Conservation (phyloP, 2,888 invertebrate genomes). For the Plusia festucae region DNA sequence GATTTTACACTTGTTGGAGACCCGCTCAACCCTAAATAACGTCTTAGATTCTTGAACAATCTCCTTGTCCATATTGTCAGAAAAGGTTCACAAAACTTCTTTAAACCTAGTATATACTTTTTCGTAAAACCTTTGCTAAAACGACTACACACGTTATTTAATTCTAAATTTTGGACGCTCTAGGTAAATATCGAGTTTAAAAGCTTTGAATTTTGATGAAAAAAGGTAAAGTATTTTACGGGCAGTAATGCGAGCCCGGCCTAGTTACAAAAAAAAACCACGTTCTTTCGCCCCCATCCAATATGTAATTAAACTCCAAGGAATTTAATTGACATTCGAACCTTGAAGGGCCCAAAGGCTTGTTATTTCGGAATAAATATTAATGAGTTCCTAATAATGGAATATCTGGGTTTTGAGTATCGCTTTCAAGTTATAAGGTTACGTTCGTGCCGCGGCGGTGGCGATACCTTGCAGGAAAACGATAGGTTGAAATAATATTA, state of each 20-base stretch:
- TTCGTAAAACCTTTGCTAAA: not conserved
- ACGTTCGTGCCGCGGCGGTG: slow-evolving; percentile 16
- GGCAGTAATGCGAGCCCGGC: slow-evolving; percentile 27
- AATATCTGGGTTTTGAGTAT: slow-evolving; percentile 18
- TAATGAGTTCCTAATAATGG: slow-evolving; percentile 28
- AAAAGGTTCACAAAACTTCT: not conserved
- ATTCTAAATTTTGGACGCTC: not conserved
- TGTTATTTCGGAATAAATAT: slow-evolving; percentile 28
- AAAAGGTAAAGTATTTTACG: slow-evolving; percentile 40
- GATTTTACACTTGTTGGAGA: slow-evolving; percentile 35
- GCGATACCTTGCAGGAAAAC: slow-evolving; percentile 18
- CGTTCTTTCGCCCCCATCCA: slow-evolving; percentile 34
- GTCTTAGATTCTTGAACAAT: slow-evolving; percentile 33
- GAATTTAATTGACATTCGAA: slow-evolving; percentile 55
- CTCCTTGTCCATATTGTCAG: too few relatives aligned
- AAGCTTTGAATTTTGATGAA: slow-evolving; percentile 25
- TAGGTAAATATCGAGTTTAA: slow-evolving; percentile 18
- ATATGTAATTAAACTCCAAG: slow-evolving; percentile 53
- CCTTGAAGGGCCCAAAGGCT: slow-evolving; percentile 25
- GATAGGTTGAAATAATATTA: slow-evolving; percentile 15
- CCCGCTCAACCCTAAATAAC: slow-evolving; percentile 35
- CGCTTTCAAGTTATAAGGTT: slow-evolving; percentile 28
- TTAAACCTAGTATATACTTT: not conserved
- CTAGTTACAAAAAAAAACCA: slow-evolving; percentile 40
- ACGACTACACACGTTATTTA: not conserved